Conservation (phyloP, 2,113 vertebrate species). For the Aphyosemion australe region DNA sequence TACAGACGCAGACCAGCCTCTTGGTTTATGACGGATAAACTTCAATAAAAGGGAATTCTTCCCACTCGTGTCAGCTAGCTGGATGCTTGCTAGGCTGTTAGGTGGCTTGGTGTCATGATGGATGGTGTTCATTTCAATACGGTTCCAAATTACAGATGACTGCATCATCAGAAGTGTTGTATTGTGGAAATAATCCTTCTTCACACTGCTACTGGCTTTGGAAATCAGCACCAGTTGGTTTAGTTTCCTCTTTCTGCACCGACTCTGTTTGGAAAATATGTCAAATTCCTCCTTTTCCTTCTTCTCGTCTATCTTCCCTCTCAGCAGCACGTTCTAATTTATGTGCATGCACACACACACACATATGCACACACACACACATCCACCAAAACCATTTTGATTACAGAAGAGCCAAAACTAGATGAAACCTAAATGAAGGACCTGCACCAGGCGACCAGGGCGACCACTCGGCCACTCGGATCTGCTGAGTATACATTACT, state of each 20-base stretch:
- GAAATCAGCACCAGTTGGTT: conserved; percentile 15
- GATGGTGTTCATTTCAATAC: conserved; percentile 17
- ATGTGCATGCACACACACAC: too few species aligned
- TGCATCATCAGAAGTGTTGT: conserved; percentile 14
- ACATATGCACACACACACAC: too few species aligned
- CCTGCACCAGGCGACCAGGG: conserved; percentile 20
- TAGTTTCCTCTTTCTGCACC: background rate
- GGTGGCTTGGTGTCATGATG: conserved; percentile 6
- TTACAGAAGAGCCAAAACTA: conserved; percentile 35
- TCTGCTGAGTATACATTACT: conserved; percentile 58
- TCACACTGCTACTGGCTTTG: conserved; percentile 6
- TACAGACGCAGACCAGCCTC: conserved; percentile 16
- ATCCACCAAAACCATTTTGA: conserved; percentile 4
- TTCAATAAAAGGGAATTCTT: conserved; percentile 34
- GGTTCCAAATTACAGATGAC: conserved; percentile 25
- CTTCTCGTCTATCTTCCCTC: conserved; percentile 12
- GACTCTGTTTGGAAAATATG: conserved; percentile 11
- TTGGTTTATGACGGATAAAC: conserved; percentile 45
- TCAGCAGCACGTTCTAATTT: too few species aligned
- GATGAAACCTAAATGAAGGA: conserved; percentile 60
- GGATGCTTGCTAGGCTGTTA: conserved; percentile 9
- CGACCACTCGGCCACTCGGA: conserved; percentile 35
- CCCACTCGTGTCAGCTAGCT: conserved; percentile 3
- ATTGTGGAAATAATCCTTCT: conserved; percentile 16
- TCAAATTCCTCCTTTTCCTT: conserved; percentile 14